Base-by-base conservation (phyloP, 1,140 invertebrate species). In the Meloidogyne exigua region DNA sequence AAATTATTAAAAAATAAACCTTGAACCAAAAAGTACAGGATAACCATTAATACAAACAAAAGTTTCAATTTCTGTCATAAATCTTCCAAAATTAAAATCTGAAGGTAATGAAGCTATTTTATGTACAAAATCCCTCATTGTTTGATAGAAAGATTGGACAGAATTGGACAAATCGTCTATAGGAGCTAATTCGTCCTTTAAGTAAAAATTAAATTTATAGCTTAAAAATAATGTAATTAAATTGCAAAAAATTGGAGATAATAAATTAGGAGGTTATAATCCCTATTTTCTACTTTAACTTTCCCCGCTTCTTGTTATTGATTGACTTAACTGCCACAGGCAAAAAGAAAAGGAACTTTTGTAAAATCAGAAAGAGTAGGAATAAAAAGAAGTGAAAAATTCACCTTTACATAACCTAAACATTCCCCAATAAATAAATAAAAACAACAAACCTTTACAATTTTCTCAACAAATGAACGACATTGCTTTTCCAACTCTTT, bases 131-230 rank as follows among this genome's bases (percentile, higher is more conserved):
- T 93, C 92, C 69, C 90, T 90, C 87, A 94, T 92, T 64, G 91
- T 90, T 88, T 93, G 92, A 88, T 98, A 98, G 85, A 94, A 95
- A 84, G 93, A 92, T 88, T 97, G 94, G 36, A 95, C 92, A 25
- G 92, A 89, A 84, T 96, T 94, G 0, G 94, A 93, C 13, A 96
- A 88, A 78, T 96, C 94, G 68, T 96, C 95, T 21, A 95, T 91
- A 64, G 90, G 90, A 83, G 91, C 21, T 7, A 65, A 42, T 28
- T 81, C 73, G 62, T 68, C 66, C 82, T 85, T 15, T 73, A 83
- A 63, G 0, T 3, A 32, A 32, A 32, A 32, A 3, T 32, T 2
- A 32, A 2, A 32, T 32, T 32, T 3, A 32, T 32, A 32, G n/a
- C n/a, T n/a, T n/a, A n/a, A n/a, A n/a, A n/a, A n/a, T n/a, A n/a